These are phyloP conservation scores for Eulithis testata DNA, from an alignment of 2,888 invertebrate species.

Conservation along the genomic window DNA sequence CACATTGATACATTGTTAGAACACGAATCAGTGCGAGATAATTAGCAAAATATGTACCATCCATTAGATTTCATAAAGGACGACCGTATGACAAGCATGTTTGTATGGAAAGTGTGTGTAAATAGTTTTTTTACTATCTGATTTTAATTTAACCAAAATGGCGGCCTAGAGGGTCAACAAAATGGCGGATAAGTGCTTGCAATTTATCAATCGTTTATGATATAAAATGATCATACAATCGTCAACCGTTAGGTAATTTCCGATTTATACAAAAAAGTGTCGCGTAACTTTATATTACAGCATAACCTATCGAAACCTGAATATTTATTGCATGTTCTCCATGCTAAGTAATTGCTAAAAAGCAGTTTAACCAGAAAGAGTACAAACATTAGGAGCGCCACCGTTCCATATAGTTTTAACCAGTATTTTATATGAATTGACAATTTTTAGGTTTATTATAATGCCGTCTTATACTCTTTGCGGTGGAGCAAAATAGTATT, in stretches of 20 bases:
- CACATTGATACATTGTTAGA: constrained; percentile 28
- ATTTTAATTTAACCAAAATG: constrained; percentile 9
- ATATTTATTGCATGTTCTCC: constrained; percentile 37
- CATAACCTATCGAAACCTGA: constrained; percentile 38
- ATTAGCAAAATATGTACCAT: constrained; percentile 19
- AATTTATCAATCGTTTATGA: constrained; percentile 29
- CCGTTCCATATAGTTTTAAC: not conserved
- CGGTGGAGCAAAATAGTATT: constrained; percentile 12
- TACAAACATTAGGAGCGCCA: constrained; percentile 11
- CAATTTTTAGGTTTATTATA: not conserved
- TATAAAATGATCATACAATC: constrained; percentile 26
- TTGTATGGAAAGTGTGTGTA: not conserved
- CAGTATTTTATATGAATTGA: not conserved
- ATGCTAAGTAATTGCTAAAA: constrained; percentile 47
- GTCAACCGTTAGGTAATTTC: constrained; percentile 17
- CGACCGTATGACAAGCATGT: constrained; percentile 15
- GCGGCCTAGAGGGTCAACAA: constrained; percentile 14
- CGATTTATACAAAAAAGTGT: constrained; percentile 15
- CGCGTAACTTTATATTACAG: constrained; percentile 4
- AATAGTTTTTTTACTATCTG: not conserved
- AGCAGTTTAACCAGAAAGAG: constrained; percentile 21
- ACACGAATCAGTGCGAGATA: constrained; percentile 33
- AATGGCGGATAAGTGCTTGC: constrained; percentile 23
- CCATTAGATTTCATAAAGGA: constrained; percentile 29
- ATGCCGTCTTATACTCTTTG: constrained; percentile 17